Percentiles rank a stretch among this genome's conserved stretches.
phyloP scores from a whole-genome alignment of 30 jellyfish, hydroid and myxozoan species.

The Hydra vulgaris region DNA sequence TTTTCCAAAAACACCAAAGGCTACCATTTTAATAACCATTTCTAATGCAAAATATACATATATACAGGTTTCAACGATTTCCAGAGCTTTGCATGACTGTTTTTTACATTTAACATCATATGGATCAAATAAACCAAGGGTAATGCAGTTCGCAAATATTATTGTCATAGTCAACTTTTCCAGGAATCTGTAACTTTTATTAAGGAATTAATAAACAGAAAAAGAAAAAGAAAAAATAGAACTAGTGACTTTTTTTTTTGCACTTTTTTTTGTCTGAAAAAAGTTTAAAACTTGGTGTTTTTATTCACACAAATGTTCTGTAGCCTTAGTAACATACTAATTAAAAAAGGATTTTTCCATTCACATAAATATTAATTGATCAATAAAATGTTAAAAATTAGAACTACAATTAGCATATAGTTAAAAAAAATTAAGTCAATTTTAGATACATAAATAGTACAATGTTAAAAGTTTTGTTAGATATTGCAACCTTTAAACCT shows the following conservation, averaged over 20 bases:
- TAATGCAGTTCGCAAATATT: constrained; percentile 67
- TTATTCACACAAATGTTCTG: too few species aligned
- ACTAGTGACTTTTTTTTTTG: neutral
- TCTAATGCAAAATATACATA: constrained; percentile 78
- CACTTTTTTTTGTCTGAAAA: neutral
- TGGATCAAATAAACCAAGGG: constrained; percentile 98
- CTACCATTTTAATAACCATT: constrained; percentile 72
- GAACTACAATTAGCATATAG: too few species aligned
- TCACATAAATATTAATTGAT: too few species aligned
- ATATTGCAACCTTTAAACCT: too few species aligned
- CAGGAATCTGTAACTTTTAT: constrained; percentile 37
- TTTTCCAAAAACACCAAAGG: constrained; percentile 81
- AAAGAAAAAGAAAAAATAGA: too few species aligned
- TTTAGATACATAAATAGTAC: too few species aligned
- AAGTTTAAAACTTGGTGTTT: too few species aligned
- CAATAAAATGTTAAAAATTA: too few species aligned
- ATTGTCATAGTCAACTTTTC: constrained; percentile 72
- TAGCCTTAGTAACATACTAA: too few species aligned
- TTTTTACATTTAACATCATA: constrained; percentile 68
- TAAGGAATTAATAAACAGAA: neutral
- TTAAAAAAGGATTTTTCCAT: too few species aligned
- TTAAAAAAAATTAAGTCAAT: too few species aligned
- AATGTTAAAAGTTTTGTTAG: too few species aligned
- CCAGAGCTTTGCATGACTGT: constrained; percentile 55
- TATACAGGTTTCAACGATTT: constrained; percentile 56